Base-by-base conservation (phyloP, 2,797 vertebrate species). In the Mionectes olivaceus region DNA sequence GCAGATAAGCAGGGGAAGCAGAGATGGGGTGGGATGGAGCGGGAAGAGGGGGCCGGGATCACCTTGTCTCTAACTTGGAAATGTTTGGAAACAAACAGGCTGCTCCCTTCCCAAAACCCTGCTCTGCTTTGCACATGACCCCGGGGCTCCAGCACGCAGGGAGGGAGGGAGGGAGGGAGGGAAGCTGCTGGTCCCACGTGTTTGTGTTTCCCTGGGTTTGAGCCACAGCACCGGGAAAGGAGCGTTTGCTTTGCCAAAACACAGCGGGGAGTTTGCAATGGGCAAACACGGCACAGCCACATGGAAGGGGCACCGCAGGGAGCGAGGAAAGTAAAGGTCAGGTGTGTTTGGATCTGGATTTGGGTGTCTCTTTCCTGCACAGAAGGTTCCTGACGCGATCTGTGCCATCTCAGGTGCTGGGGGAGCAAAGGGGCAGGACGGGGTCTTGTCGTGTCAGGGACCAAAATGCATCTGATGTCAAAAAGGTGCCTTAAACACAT, bases 1-100 rank as follows among this genome's bases (percentile, higher is more conserved):
- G 68, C 80, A 86, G 64, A 80, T 49, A 33, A 80, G 56, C 1
- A 18, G 75, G 77, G 55, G 71, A 39, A 73, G n/a, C 70, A 90
- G 87, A 61, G 65, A 13, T 19, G 5, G 92, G 90, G 47, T 61
- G 79, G 87, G 73, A 87, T 57, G 90, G 90, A 90, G 87, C 1
- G 0, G 61, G 81, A 39, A 69, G 23, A 53, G 67, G 88, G 60
- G 67, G 75, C 83, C 27, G 90, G 75, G 63, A 87, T 94, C 86
- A 52, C 82, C 71, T 39, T 4, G 61, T 74, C 75, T 77, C 90
- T 47, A 43, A 56, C 59, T 81, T 21, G 7, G 9, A 4, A 3
- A 3, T 91, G 83, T 95, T 93, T 93, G 90, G 44, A 91, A 95
- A 93, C 87, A 95, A 94, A 92, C 23, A 93, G n/a, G 4, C 73